Base-by-base conservation (phyloP, 2,888 invertebrate species). In the Anticlea derivata region DNA sequence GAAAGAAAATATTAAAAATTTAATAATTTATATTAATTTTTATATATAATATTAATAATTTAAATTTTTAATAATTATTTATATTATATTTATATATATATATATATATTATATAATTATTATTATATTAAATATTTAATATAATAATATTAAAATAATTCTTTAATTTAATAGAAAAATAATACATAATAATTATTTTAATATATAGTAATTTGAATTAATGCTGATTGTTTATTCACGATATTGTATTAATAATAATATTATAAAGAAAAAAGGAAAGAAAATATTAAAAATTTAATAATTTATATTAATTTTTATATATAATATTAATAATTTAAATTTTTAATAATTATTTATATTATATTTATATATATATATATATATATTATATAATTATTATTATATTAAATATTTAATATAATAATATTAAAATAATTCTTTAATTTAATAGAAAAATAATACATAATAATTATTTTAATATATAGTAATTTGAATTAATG, bases 131-230 rank as follows among this genome's bases (percentile, higher is more conserved):
- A 43, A 33, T 52, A 49, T 45, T 45, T 40, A 49, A 35, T 46
- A 47, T 31, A 49, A 29, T 51, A 17, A 17, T 3, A 3, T 17
- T 17, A 17, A 17, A 3, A 17, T 30, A 61, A 68, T 68, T 51
- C 20, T 61, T 30, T 68, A 68, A 66, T 10, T 60, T 54, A 61
- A 53, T 47, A 33, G 37, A 49, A 39, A 55, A 1, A 58, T 40
- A 67, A 69, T 68, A 59, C 57, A 68, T 40, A 63, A 62, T 60
- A 60, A 60, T 55, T 64, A 65, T 61, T 40, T 65, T 61, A 67
- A 63, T 65, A 44, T 50, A 6, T 26, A 58, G 20, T 7, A 47
- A 61, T 58, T 37, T 63, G 3, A 38, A 50, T 4, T 7, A 61
- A 50, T 64, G 60, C 57, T 35, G 39, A 72, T 71, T 72, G 68